Evolutionary conservation across 2,797 vertebrate species (phyloP).

Genomic region (Danio jaintianensis): DNA sequence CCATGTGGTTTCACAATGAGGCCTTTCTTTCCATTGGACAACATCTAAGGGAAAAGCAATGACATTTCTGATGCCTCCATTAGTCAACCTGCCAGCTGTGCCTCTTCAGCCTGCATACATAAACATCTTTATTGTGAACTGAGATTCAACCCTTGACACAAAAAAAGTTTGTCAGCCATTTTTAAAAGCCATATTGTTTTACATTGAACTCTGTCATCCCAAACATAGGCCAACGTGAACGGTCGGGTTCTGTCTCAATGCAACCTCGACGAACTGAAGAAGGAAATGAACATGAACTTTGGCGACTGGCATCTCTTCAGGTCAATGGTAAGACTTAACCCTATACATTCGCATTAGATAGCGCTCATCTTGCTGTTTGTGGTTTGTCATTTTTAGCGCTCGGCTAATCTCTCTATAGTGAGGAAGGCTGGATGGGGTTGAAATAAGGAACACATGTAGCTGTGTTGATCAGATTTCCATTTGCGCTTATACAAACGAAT

Average conservation of each 20-base stretch:
- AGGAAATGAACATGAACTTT: slow-evolving; percentile 99
- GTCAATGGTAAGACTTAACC: slow-evolving; percentile 83
- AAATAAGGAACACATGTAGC: slow-evolving; percentile 79
- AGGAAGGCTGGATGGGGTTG: slow-evolving; percentile 67
- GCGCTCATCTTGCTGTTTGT: slow-evolving; percentile 30
- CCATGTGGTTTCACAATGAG: slow-evolving; percentile 38
- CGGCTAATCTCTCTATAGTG: slow-evolving; percentile 71
- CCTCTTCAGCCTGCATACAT: slow-evolving; percentile 26
- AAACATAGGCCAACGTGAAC: slow-evolving; percentile 91
- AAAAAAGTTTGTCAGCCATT: background rate
- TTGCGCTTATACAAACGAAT: slow-evolving; percentile 71
- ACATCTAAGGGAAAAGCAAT: slow-evolving; percentile 42
- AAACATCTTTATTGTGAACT: slow-evolving; percentile 53
- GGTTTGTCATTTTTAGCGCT: slow-evolving; percentile 50
- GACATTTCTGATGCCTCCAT: slow-evolving; percentile 54
- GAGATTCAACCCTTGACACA: slow-evolving; percentile 21
- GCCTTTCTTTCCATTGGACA: slow-evolving; percentile 51
- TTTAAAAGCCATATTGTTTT: background rate
- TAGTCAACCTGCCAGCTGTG: slow-evolving; percentile 58
- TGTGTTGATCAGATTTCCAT: slow-evolving; percentile 73
- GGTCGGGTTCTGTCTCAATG: slow-evolving; percentile 94
- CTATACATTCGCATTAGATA: background rate
- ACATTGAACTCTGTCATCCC: background rate
- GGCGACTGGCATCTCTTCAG: slow-evolving; percentile 99
- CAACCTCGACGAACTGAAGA: slow-evolving; percentile 95